Evolutionary conservation across 2,888 invertebrate genomes (phyloP), one percentile per base, ranked within the genome.

Genomic region (Drosophila meridiana): DNA sequence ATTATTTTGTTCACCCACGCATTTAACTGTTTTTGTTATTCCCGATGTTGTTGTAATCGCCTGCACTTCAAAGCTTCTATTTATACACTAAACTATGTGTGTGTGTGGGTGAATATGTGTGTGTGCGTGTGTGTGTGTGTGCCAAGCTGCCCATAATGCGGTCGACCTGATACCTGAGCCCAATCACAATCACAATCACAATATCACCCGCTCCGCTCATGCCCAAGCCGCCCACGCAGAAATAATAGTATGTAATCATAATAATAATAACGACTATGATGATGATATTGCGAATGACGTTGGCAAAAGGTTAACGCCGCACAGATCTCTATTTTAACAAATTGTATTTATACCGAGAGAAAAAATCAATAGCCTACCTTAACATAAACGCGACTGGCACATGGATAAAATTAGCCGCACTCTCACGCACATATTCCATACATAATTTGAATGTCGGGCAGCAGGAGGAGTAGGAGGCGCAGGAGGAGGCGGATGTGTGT

Each of bases 21-120:
- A 78, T 70, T 72, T 52, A 58, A 61, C 57, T 71, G 69, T 68
- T 78, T 40, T 67, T 74, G 48, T 58, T 61, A 47, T 59, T 36
- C 14, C 36, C 36, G 34, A 30, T 76, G 48, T 76, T 63, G 61
- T 74, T 80, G 67, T 69, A 73, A 71, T 72, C 61, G 75, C 72
- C 55, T 75, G 79, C 81, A 82, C 85, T 84, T 82, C 83, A 84
- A 84, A 84, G 83, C 89, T 60, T 69, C 85, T 89, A 84, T 84
- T 83, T 72, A 78, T 84, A 84, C 62, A 36, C 45, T 52, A 52
- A 11, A 52, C 20, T 34, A 57, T 68, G 47, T 40, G 20, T 30
- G 38, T 50, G 28, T 26, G 38, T 26, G 45, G 34, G 28, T 5
- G 7, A n/a, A 6, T 32, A 43, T 3, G 52, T 48, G 38, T 30